Percentiles rank a stretch among this genome's conserved stretches.
phyloP scores from a whole-genome alignment of 2,888 invertebrate species.

The Drosophila peninsularis region DNA sequence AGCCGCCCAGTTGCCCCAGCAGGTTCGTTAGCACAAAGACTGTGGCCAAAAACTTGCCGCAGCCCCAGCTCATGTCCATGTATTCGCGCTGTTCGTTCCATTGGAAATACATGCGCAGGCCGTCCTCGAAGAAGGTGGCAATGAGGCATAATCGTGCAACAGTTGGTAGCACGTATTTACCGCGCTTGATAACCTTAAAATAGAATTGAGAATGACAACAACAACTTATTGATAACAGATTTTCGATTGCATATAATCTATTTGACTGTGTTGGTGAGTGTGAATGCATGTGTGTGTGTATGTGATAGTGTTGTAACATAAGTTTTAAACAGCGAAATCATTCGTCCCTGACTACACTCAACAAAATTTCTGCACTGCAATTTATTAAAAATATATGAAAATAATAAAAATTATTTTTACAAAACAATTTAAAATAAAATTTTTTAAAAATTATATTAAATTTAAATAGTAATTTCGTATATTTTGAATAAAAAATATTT shows the following conservation, averaged over 20 bases:
- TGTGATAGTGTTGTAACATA: background rate
- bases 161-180: slow-evolving; percentile 96
- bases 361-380: too few species aligned
- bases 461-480: background rate
- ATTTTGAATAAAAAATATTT: background rate
- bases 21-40: slow-evolving; percentile 98
- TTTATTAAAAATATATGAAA: background rate
- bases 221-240: slow-evolving; percentile 16
- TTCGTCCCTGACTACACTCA: background rate
- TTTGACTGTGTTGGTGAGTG: too few species aligned
- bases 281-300: background rate
- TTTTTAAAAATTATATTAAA: background rate
- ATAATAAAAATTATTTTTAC: background rate
- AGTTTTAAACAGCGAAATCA: background rate
- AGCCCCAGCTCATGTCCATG: slow-evolving; percentile 98
- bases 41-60: slow-evolving; percentile 96
- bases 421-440: too few species aligned
- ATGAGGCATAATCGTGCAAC: slow-evolving; percentile 98
- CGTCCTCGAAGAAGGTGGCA: slow-evolving; percentile 99
- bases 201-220: background rate
- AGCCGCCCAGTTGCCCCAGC: slow-evolving; percentile 97
- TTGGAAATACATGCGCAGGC: slow-evolving; percentile 99
- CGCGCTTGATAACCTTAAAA: slow-evolving; percentile 93
- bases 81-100: slow-evolving; percentile 99
- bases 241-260: slow-evolving; percentile 10